phyloP scores from a whole-genome alignment of 1,140 invertebrate species.

The Brachionus manjavacas region DNA sequence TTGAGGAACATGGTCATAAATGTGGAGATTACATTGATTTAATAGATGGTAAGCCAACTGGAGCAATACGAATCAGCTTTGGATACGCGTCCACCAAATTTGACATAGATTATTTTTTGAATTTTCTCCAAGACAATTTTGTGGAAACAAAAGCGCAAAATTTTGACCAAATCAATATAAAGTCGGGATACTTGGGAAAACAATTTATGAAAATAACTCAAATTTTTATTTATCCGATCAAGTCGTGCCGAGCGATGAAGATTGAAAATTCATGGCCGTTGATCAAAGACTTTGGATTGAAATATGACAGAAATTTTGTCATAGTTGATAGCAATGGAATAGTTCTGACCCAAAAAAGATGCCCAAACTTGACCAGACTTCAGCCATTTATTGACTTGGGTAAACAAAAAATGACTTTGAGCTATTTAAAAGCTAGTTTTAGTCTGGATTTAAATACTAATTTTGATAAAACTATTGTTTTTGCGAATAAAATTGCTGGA shows the following conservation, averaged over 20 bases:
- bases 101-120: not conserved
- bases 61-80: slow-evolving; percentile 83
- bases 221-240: slow-evolving; percentile 84
- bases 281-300: slow-evolving; percentile 68
- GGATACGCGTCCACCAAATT: slow-evolving; percentile 65
- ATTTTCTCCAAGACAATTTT: slow-evolving; percentile 24
- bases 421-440: slow-evolving; percentile 8
- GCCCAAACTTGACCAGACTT: slow-evolving; percentile 74
- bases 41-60: slow-evolving; percentile 80
- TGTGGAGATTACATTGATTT: slow-evolving; percentile 85
- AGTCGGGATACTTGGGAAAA: not conserved
- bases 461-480: slow-evolving; percentile 70
- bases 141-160: not conserved
- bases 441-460: slow-evolving; percentile 37
- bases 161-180: not conserved
- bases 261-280: slow-evolving; percentile 64
- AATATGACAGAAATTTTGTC: slow-evolving; percentile 88
- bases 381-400: slow-evolving; percentile 67
- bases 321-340: slow-evolving; percentile 72
- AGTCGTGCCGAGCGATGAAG: slow-evolving; percentile 78
- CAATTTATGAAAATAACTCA: slow-evolving; percentile 51
- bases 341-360: slow-evolving; percentile 79
- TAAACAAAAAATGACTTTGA: slow-evolving; percentile 63
- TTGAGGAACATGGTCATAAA: slow-evolving; percentile 69
- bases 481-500: slow-evolving; percentile 59